A percentile compares a stretch with the other conserved stretches of the same genome.
Conservation (phyloP, 1,140 invertebrate genomes). For the Pogonomyrmex barbatus region DNA sequence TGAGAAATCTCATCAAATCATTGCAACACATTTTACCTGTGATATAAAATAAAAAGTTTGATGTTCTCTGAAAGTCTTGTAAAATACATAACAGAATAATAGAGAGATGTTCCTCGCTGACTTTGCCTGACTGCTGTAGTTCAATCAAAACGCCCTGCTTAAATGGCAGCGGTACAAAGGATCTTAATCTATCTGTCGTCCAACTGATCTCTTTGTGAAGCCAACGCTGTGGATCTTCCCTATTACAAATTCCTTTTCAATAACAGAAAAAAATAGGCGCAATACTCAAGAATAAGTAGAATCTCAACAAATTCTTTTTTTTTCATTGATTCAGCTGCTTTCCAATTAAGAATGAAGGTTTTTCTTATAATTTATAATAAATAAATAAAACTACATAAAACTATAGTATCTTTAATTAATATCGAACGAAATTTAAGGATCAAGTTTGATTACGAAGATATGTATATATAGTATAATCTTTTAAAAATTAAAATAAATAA, state of each 20-base stretch:
- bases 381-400: neutral
- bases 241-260: slow-evolving; percentile 45
- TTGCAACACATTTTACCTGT: slow-evolving; percentile 79
- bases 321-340: neutral
- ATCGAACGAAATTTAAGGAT: neutral
- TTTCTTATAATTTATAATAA: neutral
- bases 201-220: slow-evolving; percentile 83
- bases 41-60: slow-evolving; percentile 83
- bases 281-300: no score
- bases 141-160: slow-evolving; percentile 84
- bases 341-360: slow-evolving; percentile 4
- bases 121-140: slow-evolving; percentile 80
- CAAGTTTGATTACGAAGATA: neutral
- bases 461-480: neutral
- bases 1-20: slow-evolving; percentile 17
- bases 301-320: neutral
- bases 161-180: slow-evolving; percentile 83
- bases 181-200: slow-evolving; percentile 83
- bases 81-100: slow-evolving; percentile 82
- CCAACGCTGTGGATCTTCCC: slow-evolving; percentile 84
- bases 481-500: neutral
- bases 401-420: neutral
- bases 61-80: slow-evolving; percentile 85
- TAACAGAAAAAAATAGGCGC: no score
- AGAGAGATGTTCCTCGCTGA: slow-evolving; percentile 72